Percentiles rank a stretch among this genome's conserved stretches.
These are phyloP conservation scores for Pachyseris speciosa DNA, from an alignment of 64 coral and sea anemone genomes.

Conservation along the genomic window DNA sequence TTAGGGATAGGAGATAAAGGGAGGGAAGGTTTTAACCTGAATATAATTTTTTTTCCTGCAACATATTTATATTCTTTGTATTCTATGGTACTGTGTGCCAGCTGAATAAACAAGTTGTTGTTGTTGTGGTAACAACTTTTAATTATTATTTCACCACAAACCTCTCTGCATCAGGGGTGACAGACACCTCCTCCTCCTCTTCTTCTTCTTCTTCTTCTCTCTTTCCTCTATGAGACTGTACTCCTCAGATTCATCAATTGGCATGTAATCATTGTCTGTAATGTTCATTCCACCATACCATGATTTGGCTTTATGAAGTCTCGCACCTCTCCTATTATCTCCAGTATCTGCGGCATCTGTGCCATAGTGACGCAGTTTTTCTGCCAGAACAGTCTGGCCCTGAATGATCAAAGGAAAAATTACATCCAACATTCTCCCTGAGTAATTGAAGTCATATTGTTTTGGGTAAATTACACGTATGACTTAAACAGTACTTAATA, in stretches of 20 bases:
- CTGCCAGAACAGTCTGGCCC: conserved; percentile 90
- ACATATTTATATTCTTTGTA: too few relatives aligned
- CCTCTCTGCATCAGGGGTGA: conserved; percentile 74
- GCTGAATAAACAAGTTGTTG: too few relatives aligned
- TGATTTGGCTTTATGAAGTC: conserved; percentile 84
- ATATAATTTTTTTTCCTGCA: too few relatives aligned
- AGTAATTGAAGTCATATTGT: too few relatives aligned
- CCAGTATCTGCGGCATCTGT: conserved; percentile 65
- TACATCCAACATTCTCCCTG: too few relatives aligned
- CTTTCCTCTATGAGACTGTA: conserved; percentile 51
- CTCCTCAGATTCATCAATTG: conserved; percentile 81
- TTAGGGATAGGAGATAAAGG: too few relatives aligned
- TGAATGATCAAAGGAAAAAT: neutral
- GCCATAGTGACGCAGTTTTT: conserved; percentile 90
- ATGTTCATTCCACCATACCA: conserved; percentile 96
- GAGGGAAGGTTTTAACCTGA: too few relatives aligned
- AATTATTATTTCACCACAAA: too few relatives aligned
- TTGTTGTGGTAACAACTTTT: too few relatives aligned
- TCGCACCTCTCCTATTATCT: conserved; percentile 32
- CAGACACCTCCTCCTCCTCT: neutral
- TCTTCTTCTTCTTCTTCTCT: conserved; percentile 65
- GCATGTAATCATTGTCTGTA: conserved; percentile 69
- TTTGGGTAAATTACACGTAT: too few relatives aligned
- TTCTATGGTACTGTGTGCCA: too few relatives aligned
- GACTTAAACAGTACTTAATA: too few relatives aligned